phyloP scores from a whole-genome alignment of 2,888 invertebrate genomes.

The Nasonia oneida region DNA sequence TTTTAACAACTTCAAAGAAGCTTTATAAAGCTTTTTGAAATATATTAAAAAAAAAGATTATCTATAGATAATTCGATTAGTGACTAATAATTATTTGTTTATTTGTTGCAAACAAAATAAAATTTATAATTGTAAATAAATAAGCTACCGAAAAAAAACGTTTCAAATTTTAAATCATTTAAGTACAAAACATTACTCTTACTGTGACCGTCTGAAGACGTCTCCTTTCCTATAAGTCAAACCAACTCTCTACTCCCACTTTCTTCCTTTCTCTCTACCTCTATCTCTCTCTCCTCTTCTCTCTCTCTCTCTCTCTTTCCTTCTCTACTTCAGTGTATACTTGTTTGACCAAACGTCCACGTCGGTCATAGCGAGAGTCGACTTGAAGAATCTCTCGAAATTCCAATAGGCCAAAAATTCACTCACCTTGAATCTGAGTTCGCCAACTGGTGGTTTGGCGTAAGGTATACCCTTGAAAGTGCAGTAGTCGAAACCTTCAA shows the following conservation, averaged over 20 bases:
- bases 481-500: conserved; percentile 64
- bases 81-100: too few species aligned
- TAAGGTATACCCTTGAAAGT: conserved; percentile 72
- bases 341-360: not conserved
- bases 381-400: too few species aligned
- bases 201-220: not conserved
- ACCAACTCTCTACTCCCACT: not conserved
- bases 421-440: conserved; percentile 70
- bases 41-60: too few species aligned
- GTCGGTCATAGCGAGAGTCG: too few species aligned
- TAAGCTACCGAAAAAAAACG: too few species aligned
- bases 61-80: too few species aligned
- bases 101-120: too few species aligned
- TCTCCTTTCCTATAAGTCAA: not conserved
- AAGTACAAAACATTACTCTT: not conserved
- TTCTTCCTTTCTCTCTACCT: not conserved
- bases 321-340: not conserved
- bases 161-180: too few species aligned
- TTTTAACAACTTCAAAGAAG: too few species aligned
- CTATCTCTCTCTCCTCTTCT: not conserved
- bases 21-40: too few species aligned
- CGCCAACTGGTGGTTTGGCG: conserved; percentile 70
- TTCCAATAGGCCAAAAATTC: too few species aligned
- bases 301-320: not conserved
- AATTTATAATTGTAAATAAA: too few species aligned